Evolutionary conservation across 2,888 invertebrate genomes (phyloP).

Genomic region (Phorcus lineatus): DNA sequence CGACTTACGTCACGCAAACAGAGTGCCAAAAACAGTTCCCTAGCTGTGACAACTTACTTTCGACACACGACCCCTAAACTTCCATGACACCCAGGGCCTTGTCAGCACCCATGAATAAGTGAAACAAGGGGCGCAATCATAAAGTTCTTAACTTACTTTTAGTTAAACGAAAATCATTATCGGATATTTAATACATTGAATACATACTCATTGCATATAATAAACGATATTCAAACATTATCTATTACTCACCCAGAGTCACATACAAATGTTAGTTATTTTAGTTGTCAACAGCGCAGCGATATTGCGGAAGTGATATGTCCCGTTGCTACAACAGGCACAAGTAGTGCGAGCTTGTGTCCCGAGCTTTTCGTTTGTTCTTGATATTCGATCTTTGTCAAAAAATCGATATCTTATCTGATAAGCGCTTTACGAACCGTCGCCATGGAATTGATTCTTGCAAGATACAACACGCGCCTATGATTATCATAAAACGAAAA

Average conservation of each 20-base stretch:
- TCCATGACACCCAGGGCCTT: not conserved
- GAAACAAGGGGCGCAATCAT: not conserved
- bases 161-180: not conserved
- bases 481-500: no score
- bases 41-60: no score
- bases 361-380: no score
- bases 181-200: not conserved
- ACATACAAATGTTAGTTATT: not conserved
- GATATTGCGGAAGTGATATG: slow-evolving; percentile 30
- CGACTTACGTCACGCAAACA: no score
- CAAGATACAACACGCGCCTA: no score
- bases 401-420: no score
- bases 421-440: no score
- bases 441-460: no score
- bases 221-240: not conserved
- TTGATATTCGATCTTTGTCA: no score
- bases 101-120: not conserved
- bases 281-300: slow-evolving; percentile 9
- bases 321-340: slow-evolving; percentile 32
- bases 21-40: no score
- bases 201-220: not conserved
- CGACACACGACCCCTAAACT: not conserved
- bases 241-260: not conserved
- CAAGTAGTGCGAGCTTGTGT: not conserved
- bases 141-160: not conserved